Conservation (phyloP, 2,888 invertebrate genomes). For the Synergus laeviventris region DNA sequence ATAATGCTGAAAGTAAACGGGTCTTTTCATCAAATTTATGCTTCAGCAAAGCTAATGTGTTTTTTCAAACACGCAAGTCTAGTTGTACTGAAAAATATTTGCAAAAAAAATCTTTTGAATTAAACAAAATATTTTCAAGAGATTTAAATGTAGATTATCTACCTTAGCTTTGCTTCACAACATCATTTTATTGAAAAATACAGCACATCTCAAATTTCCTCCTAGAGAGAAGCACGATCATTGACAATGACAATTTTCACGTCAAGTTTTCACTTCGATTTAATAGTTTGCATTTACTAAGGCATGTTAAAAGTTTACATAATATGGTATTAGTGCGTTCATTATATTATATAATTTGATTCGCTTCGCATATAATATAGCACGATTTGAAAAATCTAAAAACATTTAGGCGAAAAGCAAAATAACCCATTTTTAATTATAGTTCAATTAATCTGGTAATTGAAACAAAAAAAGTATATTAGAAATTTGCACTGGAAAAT, state of each 20-base stretch:
- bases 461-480: background rate
- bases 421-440: background rate
- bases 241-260: background rate
- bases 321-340: background rate
- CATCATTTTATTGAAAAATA: background rate
- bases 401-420: background rate
- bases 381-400: background rate
- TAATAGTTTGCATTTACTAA: background rate
- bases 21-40: background rate
- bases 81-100: background rate
- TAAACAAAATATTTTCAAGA: background rate
- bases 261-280: background rate
- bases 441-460: background rate
- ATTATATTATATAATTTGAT: background rate
- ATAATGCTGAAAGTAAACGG: constrained; percentile 26
- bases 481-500: background rate
- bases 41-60: background rate
- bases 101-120: background rate
- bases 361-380: background rate
- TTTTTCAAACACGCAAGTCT: background rate
- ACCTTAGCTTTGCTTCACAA: background rate
- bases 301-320: background rate
- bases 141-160: background rate
- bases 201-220: constrained; percentile 12
- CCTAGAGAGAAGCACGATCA: background rate